Conservation (phyloP, 2,888 invertebrate species). For the Rhamnusium bicolor region DNA sequence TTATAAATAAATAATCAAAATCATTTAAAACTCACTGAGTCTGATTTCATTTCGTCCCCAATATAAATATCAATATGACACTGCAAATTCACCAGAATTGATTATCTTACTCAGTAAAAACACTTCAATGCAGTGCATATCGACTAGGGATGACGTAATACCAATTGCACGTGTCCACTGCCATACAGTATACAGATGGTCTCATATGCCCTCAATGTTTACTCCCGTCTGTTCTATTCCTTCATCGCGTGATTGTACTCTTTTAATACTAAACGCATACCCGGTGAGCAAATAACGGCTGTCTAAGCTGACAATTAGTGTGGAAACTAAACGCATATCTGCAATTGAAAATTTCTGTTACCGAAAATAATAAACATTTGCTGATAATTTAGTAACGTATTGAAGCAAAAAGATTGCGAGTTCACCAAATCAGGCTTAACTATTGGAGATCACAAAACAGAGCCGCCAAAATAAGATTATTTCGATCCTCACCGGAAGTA, state of each 20-base stretch:
- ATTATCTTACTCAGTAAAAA: constrained; percentile 40
- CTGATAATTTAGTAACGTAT: too few species aligned
- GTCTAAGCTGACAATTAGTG: too few species aligned
- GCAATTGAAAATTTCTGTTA: too few species aligned
- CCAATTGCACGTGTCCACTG: constrained; percentile 44
- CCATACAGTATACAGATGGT: constrained; percentile 48
- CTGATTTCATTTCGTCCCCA: background rate
- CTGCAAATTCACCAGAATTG: constrained; percentile 42
- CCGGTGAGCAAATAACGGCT: constrained; percentile 6
- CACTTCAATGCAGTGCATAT: constrained; percentile 42
- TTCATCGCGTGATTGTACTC: background rate
- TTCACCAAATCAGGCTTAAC: too few species aligned
- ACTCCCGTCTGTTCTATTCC: constrained; percentile 15
- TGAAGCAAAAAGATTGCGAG: too few species aligned
- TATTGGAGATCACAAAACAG: too few species aligned
- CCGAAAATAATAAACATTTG: too few species aligned
- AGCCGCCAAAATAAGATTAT: too few species aligned
- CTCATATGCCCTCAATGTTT: constrained; percentile 49
- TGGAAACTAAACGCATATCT: too few species aligned
- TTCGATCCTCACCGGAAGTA: too few species aligned
- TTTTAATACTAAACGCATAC: background rate
- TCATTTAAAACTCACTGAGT: background rate
- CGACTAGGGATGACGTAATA: constrained; percentile 44
- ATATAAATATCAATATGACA: constrained; percentile 29
- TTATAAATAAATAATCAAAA: background rate